These are phyloP conservation scores for Pseudorhombus dupliciocellatus DNA, from an alignment of 2,113 vertebrate genomes.

Conservation along the genomic window DNA sequence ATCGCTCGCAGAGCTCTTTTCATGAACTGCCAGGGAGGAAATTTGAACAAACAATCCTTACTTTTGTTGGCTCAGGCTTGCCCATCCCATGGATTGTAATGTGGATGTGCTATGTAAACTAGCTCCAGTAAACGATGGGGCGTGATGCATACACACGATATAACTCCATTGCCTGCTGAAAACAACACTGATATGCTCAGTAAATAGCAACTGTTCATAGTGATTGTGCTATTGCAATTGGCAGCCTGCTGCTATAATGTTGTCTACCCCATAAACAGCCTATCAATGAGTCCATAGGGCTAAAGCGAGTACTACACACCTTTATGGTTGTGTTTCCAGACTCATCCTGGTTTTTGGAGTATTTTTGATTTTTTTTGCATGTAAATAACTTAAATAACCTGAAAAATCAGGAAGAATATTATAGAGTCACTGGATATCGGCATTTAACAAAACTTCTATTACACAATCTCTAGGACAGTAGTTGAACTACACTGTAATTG, in stretches of 20 bases:
- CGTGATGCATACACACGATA: background rate
- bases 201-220: background rate
- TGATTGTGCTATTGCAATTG: background rate
- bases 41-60: constrained; percentile 75
- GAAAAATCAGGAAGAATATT: too few relatives aligned
- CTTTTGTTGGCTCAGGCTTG: constrained; percentile 70
- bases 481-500: background rate
- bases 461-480: background rate
- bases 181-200: background rate
- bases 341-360: too few relatives aligned
- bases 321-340: too few relatives aligned
- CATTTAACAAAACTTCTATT: background rate
- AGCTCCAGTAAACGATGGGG: constrained; percentile 26
- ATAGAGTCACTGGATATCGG: background rate
- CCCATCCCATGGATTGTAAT: constrained; percentile 55
- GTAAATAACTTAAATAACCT: too few relatives aligned
- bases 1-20: constrained; percentile 71
- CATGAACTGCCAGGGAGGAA: constrained; percentile 74
- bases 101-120: constrained; percentile 49
- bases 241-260: too few relatives aligned
- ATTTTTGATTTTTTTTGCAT: too few relatives aligned
- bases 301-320: too few relatives aligned
- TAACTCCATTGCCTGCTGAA: background rate
- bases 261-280: too few relatives aligned
- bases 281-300: too few relatives aligned